Evolutionary conservation across 2,888 invertebrate genomes (phyloP).

Genomic region (Omphaloscelis lunosa): DNA sequence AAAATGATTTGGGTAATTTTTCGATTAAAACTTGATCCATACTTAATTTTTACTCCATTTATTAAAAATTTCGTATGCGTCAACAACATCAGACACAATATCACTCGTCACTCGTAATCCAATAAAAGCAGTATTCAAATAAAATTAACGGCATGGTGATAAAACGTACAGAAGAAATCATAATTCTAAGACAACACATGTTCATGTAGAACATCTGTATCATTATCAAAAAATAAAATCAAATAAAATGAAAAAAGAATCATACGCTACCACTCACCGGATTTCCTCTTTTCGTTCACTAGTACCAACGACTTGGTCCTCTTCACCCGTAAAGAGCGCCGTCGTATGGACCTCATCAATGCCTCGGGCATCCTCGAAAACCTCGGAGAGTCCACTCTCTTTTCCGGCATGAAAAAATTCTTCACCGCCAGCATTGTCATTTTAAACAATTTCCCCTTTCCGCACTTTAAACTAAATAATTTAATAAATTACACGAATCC

Average conservation of each 20-base stretch:
- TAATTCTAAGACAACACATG: background rate
- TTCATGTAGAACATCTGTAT: conserved; percentile 33
- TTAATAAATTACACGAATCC: conserved; percentile 57
- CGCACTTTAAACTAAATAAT: conserved; percentile 46
- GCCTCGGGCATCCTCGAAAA: conserved; percentile 94
- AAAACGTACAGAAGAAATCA: conserved; percentile 2
- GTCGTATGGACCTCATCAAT: conserved; percentile 93
- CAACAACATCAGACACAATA: background rate
- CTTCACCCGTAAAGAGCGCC: conserved; percentile 93
- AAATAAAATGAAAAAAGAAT: conserved; percentile 57
- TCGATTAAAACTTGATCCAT: background rate
- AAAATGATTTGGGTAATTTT: background rate
- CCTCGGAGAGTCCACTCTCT: conserved; percentile 90
- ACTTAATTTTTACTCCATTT: background rate
- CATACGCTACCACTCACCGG: conserved; percentile 93
- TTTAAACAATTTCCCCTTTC: conserved; percentile 51
- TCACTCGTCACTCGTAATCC: background rate
- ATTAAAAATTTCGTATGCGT: background rate
- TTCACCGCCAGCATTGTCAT: conserved; percentile 93
- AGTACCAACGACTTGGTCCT: conserved; percentile 94
- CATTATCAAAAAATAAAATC: conserved; percentile 29
- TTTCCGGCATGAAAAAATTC: conserved; percentile 94
- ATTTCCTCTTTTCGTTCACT: conserved; percentile 94
- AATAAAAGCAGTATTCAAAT: background rate
- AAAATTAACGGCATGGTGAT: background rate